phyloP scores from a whole-genome alignment of 2,797 vertebrate genomes.

The Oreochromis mossambicus region DNA sequence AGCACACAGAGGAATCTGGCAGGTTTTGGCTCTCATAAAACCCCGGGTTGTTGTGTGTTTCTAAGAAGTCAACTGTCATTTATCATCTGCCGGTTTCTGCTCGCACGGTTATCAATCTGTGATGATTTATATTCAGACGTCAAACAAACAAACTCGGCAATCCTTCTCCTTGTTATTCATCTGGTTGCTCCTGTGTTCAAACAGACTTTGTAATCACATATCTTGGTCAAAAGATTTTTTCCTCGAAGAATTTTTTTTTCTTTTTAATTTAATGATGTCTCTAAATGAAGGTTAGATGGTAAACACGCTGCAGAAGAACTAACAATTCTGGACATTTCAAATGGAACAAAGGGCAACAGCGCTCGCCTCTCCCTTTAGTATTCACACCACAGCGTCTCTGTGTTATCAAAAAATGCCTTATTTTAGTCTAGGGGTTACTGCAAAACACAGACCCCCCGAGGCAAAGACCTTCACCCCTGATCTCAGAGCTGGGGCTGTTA shows the following conservation, averaged over 20 bases:
- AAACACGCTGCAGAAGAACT: background rate
- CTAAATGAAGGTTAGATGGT: background rate
- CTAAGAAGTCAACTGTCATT: constrained; percentile 1
- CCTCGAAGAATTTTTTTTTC: background rate
- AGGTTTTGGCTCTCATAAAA: background rate
- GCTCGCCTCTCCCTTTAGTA: background rate
- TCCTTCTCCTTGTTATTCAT: background rate
- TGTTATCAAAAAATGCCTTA: constrained; percentile 9
- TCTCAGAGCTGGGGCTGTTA: constrained; percentile 27
- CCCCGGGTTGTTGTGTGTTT: background rate
- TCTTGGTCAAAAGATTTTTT: background rate
- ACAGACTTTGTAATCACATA: constrained; percentile 6
- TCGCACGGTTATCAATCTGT: background rate
- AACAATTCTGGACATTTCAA: background rate
- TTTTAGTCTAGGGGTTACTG: constrained; percentile 39
- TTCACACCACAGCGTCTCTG: constrained; percentile 1
- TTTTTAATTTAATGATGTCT: constrained; percentile 3
- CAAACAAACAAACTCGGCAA: background rate
- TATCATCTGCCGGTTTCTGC: background rate
- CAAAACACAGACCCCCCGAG: constrained; percentile 43
- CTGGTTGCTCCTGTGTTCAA: background rate
- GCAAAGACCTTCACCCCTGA: constrained; percentile 54
- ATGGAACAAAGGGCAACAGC: background rate
- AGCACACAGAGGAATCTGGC: constrained; percentile 13
- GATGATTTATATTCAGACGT: constrained; percentile 20